Percentiles rank a stretch among this genome's conserved stretches.
Evolutionary conservation across 2,888 invertebrate species (phyloP).

Genomic region (Hartigia nigra): DNA sequence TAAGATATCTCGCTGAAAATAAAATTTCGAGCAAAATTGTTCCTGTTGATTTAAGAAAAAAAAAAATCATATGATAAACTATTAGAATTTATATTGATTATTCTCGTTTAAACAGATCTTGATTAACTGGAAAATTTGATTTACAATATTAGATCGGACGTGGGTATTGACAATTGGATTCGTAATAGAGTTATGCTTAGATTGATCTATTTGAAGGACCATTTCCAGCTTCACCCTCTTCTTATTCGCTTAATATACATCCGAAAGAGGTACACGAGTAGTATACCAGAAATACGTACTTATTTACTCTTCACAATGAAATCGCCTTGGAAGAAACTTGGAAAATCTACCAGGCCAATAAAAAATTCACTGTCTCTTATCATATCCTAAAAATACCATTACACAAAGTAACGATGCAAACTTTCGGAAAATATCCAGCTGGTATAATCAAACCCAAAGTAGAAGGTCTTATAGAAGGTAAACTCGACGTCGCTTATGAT

Average conservation of each 20-base stretch:
- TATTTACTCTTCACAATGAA: too few relatives aligned
- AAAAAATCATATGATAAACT: too few relatives aligned
- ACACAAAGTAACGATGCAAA: background rate
- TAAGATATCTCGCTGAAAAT: background rate
- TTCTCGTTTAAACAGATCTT: too few relatives aligned
- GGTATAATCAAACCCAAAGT: background rate
- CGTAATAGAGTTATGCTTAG: background rate
- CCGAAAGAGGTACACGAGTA: too few relatives aligned
- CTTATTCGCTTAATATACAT: too few relatives aligned
- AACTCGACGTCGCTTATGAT: conserved; percentile 16
- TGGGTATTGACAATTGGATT: background rate
- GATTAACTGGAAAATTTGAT: too few relatives aligned
- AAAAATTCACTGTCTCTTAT: background rate
- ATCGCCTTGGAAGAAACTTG: too few relatives aligned
- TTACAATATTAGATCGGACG: background rate
- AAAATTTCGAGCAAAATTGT: too few relatives aligned
- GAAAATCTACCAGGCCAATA: background rate
- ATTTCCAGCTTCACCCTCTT: background rate
- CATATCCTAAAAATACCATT: background rate
- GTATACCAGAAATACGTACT: too few relatives aligned
- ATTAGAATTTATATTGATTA: too few relatives aligned
- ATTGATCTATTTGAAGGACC: too few relatives aligned
- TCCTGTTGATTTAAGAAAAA: too few relatives aligned
- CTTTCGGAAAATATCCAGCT: background rate
- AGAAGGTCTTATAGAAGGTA: background rate